Base-by-base conservation (phyloP, 2,113 vertebrate species). In the Spilogale gracilis region DNA sequence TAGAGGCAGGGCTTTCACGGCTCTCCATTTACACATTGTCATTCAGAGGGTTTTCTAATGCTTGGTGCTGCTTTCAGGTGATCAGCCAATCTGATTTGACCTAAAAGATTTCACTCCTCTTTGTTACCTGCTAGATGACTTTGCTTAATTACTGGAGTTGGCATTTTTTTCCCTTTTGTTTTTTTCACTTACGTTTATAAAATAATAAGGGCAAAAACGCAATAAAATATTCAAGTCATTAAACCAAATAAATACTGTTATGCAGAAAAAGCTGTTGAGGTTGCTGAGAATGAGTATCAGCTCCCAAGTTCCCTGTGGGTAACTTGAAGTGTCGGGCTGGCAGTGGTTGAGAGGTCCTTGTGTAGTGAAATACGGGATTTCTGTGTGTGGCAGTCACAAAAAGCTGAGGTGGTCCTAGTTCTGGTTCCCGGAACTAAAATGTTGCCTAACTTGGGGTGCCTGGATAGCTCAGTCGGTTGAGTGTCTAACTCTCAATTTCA, bases 151-250 rank as follows among this genome's bases (percentile, higher is more conserved):
- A 56, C 6, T 27, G 20, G 60, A 8, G 9, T 69, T 18, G 11
- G 48, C 38, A 54, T 32, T 79, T 95, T 67, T 38, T 87, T 65
- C 6, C 52, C 21, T 63, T 79, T 56, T 60, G 0, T 67, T 81
- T 69, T 95, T 91, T 87, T 56, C 21, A 69, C 43, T 69, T 94
- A 50, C 0, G 23, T 92, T 85, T 93, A n/a, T 78, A 86, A 94
- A 81, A 82, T 85, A 78, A 83, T 78, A 96, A 88, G 83, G 54
- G 45, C 73, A 94, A 54, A 74, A 67, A 63, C 58, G 38, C 52
- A 78, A 56, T 82, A 61, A 97, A 78, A 63, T 67, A 76, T 56
- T 60, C 81, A 83, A 54, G 58, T 54, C 10, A 4, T 63, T 80
- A 58, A 89, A 50, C 58, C 58, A 63, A 43, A 82, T 92, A 73